Base-by-base conservation (phyloP, 2,888 invertebrate genomes). In the Nephrotoma appendiculata region DNA sequence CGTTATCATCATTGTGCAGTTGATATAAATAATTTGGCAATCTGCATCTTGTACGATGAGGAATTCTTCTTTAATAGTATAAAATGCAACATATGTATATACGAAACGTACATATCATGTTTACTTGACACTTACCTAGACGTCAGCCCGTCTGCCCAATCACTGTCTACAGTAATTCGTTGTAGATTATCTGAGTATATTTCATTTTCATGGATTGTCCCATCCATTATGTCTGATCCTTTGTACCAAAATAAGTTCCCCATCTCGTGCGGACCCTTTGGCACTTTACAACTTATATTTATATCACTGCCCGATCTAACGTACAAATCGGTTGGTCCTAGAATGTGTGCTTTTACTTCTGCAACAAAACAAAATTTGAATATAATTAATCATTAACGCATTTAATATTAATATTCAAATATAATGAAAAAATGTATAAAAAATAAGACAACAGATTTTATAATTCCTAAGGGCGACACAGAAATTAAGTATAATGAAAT, bases 221-320 rank as follows among this genome's bases (percentile, higher is more conserved):
- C 44, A 45, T 85, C 85, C 42, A 85, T 42, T 44, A 85, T 85
- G 9, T 85, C 85, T 93, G 91, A 90, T 94, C 94, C 94, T 92
- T 94, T 94, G 93, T 96, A 97, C 97, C 97, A 97, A 92, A 96
- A 96, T 90, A 97, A 96, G 89, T 96, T 96, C 89, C 96, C 96
- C 89, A 97, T 92, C 91, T 96, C 96, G 90, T 97, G 97, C 71
- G 97, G 96, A 88, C 96, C 97, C 91, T 97, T 97, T 90, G 96
- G 96, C 90, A 97, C 94, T 90, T 95, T 94, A 91, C 98, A 98
- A 86, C 96, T 96, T 88, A 98, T 93, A 88, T 96, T 96, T 89
- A 98, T 94, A 85, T 95, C 95, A 91, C 97, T 97, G 89, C 97
- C 98, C 83, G 96, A 96, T 92, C 97, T 97, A 89, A 98, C 96